phyloP scores from a whole-genome alignment of 2,113 vertebrate species.

The Suricata suricatta region DNA sequence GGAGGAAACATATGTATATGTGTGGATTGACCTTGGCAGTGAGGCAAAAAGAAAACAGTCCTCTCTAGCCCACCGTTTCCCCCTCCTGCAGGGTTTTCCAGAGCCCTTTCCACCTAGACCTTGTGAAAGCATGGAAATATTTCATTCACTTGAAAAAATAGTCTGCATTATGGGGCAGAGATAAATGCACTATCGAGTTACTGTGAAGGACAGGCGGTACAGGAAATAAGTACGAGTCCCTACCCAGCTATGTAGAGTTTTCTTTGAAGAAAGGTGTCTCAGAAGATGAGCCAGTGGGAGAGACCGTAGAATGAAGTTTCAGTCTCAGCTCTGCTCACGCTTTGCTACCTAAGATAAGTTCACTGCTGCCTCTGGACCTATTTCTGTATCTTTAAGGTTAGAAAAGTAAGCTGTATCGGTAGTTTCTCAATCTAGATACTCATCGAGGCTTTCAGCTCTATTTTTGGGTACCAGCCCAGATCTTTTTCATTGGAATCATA shows the following conservation, averaged over 20 bases:
- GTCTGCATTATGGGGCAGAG: background rate
- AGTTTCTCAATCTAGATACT: background rate
- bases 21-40: background rate
- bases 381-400: background rate
- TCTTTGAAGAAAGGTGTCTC: background rate
- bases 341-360: background rate
- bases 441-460: background rate
- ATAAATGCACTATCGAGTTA: background rate
- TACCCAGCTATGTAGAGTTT: background rate
- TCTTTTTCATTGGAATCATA: background rate
- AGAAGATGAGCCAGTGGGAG: background rate
- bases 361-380: background rate
- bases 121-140: background rate
- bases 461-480: background rate
- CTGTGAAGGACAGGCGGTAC: background rate
- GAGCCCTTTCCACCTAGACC: background rate
- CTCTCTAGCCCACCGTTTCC: background rate
- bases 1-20: background rate
- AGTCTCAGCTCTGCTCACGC: background rate
- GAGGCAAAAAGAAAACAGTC: background rate
- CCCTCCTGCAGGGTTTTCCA: background rate
- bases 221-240: background rate
- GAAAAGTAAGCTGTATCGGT: background rate
- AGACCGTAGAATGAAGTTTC: background rate
- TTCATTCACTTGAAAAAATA: background rate